Conservation (phyloP, 2,888 invertebrate genomes). For the Thereva nobilitata region DNA sequence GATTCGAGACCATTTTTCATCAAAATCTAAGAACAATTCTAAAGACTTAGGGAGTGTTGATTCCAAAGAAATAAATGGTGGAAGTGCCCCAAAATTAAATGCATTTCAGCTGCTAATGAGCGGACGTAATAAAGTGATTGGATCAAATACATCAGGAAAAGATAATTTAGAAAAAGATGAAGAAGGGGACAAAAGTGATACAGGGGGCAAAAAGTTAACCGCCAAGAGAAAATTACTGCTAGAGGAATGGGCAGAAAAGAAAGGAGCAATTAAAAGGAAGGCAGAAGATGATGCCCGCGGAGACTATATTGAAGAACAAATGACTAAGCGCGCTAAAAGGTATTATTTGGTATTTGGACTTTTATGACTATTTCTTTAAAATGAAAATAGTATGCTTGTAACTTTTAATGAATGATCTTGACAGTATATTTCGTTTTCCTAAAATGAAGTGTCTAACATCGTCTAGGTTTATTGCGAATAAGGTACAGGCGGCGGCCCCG, state of each 20-base stretch:
- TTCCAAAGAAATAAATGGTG: not conserved
- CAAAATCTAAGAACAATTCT: constrained; percentile 42
- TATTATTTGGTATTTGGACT: constrained; percentile 42
- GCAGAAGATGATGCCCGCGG: constrained; percentile 63
- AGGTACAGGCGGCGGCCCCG: too few relatives aligned
- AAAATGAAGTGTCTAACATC: not conserved
- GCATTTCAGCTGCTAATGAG: constrained; percentile 72
- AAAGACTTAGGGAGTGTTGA: too few relatives aligned
- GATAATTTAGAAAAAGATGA: constrained; percentile 53
- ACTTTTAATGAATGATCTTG: too few relatives aligned
- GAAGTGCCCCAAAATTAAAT: constrained; percentile 53
- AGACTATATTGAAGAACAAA: constrained; percentile 62
- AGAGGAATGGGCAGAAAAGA: constrained; percentile 67
- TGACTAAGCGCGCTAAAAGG: constrained; percentile 66
- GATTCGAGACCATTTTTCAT: constrained; percentile 47
- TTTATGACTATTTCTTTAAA: too few relatives aligned
- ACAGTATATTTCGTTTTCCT: too few relatives aligned
- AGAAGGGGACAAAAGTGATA: constrained; percentile 40
- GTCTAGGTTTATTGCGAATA: too few relatives aligned
- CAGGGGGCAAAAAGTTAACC: constrained; percentile 44
- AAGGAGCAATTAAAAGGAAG: constrained; percentile 66
- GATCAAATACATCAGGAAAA: constrained; percentile 67
- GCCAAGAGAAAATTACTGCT: constrained; percentile 62
- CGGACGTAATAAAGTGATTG: constrained; percentile 67
- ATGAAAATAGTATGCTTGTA: too few relatives aligned